Evolutionary conservation across 2,797 vertebrate species (phyloP).

Genomic region (Coregonus suidteri): DNA sequence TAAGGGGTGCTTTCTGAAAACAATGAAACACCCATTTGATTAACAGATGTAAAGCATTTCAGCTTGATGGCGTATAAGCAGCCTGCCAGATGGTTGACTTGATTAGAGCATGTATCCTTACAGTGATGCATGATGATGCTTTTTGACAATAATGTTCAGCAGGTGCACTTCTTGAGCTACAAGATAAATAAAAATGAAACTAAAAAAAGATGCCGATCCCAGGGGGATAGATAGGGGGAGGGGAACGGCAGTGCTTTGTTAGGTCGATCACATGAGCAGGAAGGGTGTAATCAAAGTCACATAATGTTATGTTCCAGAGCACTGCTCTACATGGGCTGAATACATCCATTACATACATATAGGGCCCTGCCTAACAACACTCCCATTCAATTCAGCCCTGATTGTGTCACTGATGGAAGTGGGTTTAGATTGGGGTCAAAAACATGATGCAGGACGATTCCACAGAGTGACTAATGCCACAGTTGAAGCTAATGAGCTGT

Average conservation of each 20-base stretch:
- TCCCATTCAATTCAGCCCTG: slow-evolving; percentile 41
- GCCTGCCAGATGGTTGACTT: slow-evolving; percentile 79
- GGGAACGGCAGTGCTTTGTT: slow-evolving; percentile 53
- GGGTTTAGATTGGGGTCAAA: slow-evolving; percentile 37
- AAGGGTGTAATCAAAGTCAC: slow-evolving; percentile 67
- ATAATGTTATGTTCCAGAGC: slow-evolving; percentile 47
- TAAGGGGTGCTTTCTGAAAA: slow-evolving; percentile 74
- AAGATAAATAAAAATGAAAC: slow-evolving; percentile 65
- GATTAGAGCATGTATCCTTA: slow-evolving; percentile 78
- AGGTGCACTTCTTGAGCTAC: slow-evolving; percentile 68
- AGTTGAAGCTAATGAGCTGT: slow-evolving; percentile 69
- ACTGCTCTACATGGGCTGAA: slow-evolving; percentile 43
- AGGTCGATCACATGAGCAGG: slow-evolving; percentile 54
- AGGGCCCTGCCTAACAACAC: slow-evolving; percentile 18
- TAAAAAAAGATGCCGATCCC: slow-evolving; percentile 64
- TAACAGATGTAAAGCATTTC: slow-evolving; percentile 80
- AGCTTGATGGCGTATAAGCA: slow-evolving; percentile 76
- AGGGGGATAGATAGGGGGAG: slow-evolving; percentile 18
- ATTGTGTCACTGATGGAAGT: slow-evolving; percentile 29
- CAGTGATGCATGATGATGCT: slow-evolving; percentile 78
- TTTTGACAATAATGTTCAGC: slow-evolving; percentile 77
- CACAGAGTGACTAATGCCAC: slow-evolving; percentile 60
- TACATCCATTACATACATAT: slow-evolving; percentile 48
- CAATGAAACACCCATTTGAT: slow-evolving; percentile 76
- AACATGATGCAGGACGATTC: slow-evolving; percentile 54